Evolutionary conservation across 2,888 invertebrate genomes (phyloP).

Genomic region (Habrosyne pyritoides): DNA sequence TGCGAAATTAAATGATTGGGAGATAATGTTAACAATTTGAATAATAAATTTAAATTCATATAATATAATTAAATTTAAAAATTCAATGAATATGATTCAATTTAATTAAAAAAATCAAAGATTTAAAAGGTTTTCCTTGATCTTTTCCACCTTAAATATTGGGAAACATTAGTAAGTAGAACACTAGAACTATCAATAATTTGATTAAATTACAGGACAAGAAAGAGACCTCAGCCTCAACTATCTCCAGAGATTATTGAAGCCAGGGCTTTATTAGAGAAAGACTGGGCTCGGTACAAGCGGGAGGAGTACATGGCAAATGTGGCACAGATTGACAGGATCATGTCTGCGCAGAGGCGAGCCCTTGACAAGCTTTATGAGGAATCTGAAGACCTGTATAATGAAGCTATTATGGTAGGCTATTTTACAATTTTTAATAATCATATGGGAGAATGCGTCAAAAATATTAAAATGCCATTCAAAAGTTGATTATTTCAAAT

Average conservation of each 20-base stretch:
- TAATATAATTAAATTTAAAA: no score
- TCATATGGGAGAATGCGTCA: no score
- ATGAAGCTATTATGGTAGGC: slow-evolving; percentile 91
- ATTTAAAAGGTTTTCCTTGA: no score
- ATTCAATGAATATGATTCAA: no score
- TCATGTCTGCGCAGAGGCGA: slow-evolving; percentile 87
- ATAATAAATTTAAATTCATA: no score
- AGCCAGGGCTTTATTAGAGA: slow-evolving; percentile 85
- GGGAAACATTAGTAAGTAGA: no score
- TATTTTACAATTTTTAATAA: not conserved
- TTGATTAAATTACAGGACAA: slow-evolving; percentile 56
- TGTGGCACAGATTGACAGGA: slow-evolving; percentile 86
- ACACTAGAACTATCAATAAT: not conserved
- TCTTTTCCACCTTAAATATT: no score
- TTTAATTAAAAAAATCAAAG: no score
- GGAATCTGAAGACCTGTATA: slow-evolving; percentile 94
- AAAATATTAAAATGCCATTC: no score
- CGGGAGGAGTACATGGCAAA: slow-evolving; percentile 85
- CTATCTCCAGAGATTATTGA: slow-evolving; percentile 85
- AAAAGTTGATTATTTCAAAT: no score
- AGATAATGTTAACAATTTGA: no score
- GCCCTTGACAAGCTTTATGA: slow-evolving; percentile 91
- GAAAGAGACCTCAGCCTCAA: slow-evolving; percentile 72
- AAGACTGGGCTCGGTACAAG: slow-evolving; percentile 91
- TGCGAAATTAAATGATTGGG: no score